Percentiles rank a stretch among this genome's conserved stretches.
These are phyloP conservation scores for Ophonus ardosiacus DNA, from an alignment of 2,888 invertebrate genomes.

Conservation along the genomic window DNA sequence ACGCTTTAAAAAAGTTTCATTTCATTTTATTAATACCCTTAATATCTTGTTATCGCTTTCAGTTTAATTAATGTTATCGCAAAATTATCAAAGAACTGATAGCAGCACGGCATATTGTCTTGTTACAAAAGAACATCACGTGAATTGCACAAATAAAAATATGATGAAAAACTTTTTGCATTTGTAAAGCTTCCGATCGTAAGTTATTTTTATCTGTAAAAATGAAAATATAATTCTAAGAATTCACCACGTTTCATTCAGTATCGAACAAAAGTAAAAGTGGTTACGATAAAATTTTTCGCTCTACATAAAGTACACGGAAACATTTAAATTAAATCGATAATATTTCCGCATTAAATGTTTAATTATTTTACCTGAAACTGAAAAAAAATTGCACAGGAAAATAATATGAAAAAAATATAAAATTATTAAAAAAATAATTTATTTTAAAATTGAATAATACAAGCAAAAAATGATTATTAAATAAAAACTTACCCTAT, in stretches of 20 bases:
- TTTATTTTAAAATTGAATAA: background rate
- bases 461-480: too few relatives aligned
- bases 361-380: background rate
- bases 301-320: background rate
- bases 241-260: background rate
- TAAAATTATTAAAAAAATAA: background rate
- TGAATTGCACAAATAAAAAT: background rate
- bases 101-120: background rate
- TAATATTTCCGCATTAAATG: background rate
- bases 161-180: background rate
- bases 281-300: background rate
- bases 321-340: background rate
- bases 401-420: too few relatives aligned
- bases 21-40: background rate
- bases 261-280: background rate
- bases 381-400: background rate
- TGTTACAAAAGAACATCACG: background rate
- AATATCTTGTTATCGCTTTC: background rate
- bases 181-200: background rate
- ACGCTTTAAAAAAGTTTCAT: background rate
- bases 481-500: conserved; percentile 4
- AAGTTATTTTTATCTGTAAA: background rate
- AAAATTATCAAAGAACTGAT: background rate
- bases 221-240: background rate
- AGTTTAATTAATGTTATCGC: background rate